A percentile compares a stretch with the other conserved stretches of the same genome.
Conservation (phyloP, 2,797 vertebrate species). For the Mus spretus region DNA sequence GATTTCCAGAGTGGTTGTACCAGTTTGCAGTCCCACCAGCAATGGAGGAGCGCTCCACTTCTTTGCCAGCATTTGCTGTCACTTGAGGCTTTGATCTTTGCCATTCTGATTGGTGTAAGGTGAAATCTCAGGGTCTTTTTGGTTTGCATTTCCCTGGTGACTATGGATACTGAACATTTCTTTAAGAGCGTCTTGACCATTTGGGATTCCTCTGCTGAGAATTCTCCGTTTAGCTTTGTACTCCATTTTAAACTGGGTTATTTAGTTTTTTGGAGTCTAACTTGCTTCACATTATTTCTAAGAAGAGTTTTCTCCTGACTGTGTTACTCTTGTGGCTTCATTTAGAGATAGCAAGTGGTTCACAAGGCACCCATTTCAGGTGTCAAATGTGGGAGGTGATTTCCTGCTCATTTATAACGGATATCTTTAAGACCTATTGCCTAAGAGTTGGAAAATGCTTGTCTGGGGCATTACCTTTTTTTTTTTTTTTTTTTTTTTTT, state of each 20-base stretch:
- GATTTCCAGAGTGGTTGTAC: background rate
- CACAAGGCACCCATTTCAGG: slow-evolving; percentile 77
- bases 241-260: background rate
- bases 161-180: background rate
- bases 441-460: slow-evolving; percentile 77
- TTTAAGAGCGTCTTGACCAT: background rate
- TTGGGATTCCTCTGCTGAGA: background rate
- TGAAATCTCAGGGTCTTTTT: background rate
- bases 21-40: background rate
- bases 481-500: background rate
- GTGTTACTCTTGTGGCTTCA: slow-evolving; percentile 75
- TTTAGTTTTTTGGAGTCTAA: background rate
- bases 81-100: background rate
- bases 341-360: slow-evolving; percentile 80
- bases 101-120: background rate
- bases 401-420: slow-evolving; percentile 74
- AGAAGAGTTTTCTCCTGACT: background rate
- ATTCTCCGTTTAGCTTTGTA: background rate
- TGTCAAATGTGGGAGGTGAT: slow-evolving; percentile 79
- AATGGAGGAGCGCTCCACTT: background rate
- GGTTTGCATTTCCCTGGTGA: background rate
- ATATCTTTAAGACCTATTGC: slow-evolving; percentile 78
- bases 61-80: background rate
- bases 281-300: slow-evolving; percentile 22
- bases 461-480: slow-evolving; percentile 42